Conservation (phyloP, 1,140 invertebrate species). For the Hylaeus anthracinus region DNA sequence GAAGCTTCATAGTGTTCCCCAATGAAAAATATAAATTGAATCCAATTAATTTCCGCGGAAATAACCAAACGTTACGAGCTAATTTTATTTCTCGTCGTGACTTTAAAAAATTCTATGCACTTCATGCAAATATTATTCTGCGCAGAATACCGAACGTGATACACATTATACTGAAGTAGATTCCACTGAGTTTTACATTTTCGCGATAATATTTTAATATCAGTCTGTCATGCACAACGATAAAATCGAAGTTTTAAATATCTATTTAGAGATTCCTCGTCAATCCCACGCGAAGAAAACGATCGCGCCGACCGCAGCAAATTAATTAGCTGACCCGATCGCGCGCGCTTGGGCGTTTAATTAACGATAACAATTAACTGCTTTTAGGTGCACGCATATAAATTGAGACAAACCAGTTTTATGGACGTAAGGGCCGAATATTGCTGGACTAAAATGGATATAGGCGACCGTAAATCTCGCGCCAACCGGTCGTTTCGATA, state of each 20-base stretch:
- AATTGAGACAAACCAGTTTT: background rate
- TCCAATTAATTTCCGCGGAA: too few relatives aligned
- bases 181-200: background rate
- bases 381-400: background rate
- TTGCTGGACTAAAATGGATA: background rate
- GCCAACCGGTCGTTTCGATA: background rate
- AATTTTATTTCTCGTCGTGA: too few relatives aligned
- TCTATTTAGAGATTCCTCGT: background rate
- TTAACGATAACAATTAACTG: conserved; percentile 17
- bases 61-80: too few relatives aligned
- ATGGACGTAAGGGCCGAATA: background rate
- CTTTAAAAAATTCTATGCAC: too few relatives aligned
- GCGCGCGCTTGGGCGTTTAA: background rate
- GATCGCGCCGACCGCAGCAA: background rate
- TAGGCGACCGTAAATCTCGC: background rate
- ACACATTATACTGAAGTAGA: too few relatives aligned
- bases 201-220: background rate
- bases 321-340: conserved; percentile 9
- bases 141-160: too few relatives aligned
- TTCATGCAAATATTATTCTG: too few relatives aligned
- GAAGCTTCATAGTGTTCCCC: too few relatives aligned
- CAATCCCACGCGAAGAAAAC: background rate
- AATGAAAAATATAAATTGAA: too few relatives aligned
- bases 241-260: background rate
- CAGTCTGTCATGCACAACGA: background rate